Conservation (phyloP, 2,113 vertebrate species). For the Varanus salvator region DNA sequence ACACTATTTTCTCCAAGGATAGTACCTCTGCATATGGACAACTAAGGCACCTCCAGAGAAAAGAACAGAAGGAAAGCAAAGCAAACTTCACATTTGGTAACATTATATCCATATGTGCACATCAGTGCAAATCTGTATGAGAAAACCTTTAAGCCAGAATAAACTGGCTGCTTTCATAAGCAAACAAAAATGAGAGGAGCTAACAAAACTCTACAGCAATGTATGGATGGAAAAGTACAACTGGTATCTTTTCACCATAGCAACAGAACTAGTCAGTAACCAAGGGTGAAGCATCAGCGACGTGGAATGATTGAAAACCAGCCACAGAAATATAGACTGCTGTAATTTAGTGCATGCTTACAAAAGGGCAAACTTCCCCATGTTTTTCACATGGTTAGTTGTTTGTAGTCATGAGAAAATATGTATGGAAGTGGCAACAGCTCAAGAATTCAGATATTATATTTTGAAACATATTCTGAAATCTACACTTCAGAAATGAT, state of each 20-base stretch:
- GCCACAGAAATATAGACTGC: not conserved
- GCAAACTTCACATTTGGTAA: no score
- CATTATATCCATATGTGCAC: not conserved
- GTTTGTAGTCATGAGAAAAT: not conserved
- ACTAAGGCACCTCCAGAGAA: no score
- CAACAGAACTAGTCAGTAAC: not conserved
- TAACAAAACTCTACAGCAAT: not conserved
- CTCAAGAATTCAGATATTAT: constrained; percentile 1
- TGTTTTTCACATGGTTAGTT: not conserved
- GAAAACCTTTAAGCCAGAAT: not conserved
- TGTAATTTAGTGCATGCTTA: not conserved
- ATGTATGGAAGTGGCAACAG: not conserved
- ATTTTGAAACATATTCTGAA: not conserved
- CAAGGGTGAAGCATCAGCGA: not conserved
- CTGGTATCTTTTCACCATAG: not conserved
- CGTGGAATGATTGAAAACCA: not conserved
- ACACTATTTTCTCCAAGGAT: no score
- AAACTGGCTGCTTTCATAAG: not conserved
- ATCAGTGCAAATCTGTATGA: not conserved
- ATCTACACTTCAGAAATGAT: not conserved
- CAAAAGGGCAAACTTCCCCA: not conserved
- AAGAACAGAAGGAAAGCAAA: no score
- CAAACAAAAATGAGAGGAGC: not conserved
- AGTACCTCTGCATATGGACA: no score
- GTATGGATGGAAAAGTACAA: not conserved